These are phyloP conservation scores for Diabrotica virgifera DNA, from an alignment of 1,140 invertebrate species.

Conservation along the genomic window DNA sequence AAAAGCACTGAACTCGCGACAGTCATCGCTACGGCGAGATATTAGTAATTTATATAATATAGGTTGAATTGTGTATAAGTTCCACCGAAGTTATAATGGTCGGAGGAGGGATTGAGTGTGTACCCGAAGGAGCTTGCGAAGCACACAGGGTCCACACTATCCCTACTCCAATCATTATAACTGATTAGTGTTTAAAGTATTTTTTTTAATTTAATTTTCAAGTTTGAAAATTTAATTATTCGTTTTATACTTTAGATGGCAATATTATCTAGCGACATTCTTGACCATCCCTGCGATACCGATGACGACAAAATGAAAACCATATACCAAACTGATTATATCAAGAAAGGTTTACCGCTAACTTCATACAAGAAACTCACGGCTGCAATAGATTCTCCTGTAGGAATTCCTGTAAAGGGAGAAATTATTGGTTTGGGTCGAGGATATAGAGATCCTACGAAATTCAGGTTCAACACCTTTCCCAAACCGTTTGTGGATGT, in stretches of 20 bases:
- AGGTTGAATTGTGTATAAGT: too few species aligned
- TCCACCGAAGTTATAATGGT: too few species aligned
- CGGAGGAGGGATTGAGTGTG: too few species aligned
- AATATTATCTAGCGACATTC: constrained; percentile 54
- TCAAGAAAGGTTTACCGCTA: constrained; percentile 52
- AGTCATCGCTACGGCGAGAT: too few species aligned
- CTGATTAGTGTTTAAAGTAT: too few species aligned
- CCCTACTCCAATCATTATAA: too few species aligned
- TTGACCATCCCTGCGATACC: constrained; percentile 57
- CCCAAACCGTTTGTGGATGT: constrained; percentile 47
- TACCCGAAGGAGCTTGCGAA: too few species aligned
- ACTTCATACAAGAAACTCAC: constrained; percentile 46
- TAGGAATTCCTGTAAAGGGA: constrained; percentile 47
- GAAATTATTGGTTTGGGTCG: constrained; percentile 43
- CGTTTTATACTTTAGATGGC: constrained; percentile 51
- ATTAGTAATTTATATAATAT: too few species aligned
- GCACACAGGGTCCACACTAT: too few species aligned
- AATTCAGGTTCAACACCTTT: constrained; percentile 47
- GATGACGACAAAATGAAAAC: constrained; percentile 58
- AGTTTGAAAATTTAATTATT: constrained; percentile 13
- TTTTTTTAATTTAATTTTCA: too few species aligned
- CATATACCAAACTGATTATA: constrained; percentile 58
- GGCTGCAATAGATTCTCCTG: constrained; percentile 49
- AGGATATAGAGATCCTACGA: constrained; percentile 51
- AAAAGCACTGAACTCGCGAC: too few species aligned